These are phyloP conservation scores for Phragmatobia fuliginosa DNA, from an alignment of 2,888 invertebrate species.

Conservation along the genomic window DNA sequence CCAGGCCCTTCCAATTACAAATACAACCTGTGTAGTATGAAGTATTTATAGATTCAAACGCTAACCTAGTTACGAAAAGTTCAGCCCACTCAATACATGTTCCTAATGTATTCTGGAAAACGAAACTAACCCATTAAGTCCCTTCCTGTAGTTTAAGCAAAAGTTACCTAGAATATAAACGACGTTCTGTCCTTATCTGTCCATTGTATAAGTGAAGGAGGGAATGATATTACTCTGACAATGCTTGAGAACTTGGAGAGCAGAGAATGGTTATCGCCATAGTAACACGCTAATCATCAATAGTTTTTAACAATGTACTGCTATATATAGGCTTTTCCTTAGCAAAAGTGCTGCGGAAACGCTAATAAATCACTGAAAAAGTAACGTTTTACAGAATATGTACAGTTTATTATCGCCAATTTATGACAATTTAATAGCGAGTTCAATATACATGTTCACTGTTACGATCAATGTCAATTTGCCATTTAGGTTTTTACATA, in stretches of 20 bases:
- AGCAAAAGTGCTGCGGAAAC: not conserved
- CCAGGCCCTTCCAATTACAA: not conserved
- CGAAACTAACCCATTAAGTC: conserved; percentile 10
- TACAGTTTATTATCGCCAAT: too few relatives aligned
- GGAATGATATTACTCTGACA: not conserved
- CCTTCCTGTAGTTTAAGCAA: conserved; percentile 3
- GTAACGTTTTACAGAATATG: not conserved
- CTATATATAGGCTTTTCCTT: too few relatives aligned
- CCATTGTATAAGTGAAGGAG: not conserved
- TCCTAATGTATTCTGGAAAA: conserved; percentile 8
- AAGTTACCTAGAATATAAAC: conserved; percentile 10
- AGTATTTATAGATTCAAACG: conserved; percentile 15
- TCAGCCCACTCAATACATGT: conserved; percentile 4
- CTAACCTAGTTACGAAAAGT: conserved; percentile 12
- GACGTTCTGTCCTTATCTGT: not conserved
- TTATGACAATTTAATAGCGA: too few relatives aligned
- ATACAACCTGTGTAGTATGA: not conserved
- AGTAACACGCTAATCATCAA: not conserved
- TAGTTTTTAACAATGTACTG: too few relatives aligned
- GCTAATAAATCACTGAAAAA: not conserved
- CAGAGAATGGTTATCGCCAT: not conserved
- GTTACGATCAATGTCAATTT: too few relatives aligned
- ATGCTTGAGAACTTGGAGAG: not conserved
- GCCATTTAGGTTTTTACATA: too few relatives aligned
- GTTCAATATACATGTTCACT: not conserved